Evolutionary conservation across 2,113 vertebrate species (phyloP), one percentile per base, ranked within the genome.

Genomic region (Cyphomyrus plagiostoma): DNA sequence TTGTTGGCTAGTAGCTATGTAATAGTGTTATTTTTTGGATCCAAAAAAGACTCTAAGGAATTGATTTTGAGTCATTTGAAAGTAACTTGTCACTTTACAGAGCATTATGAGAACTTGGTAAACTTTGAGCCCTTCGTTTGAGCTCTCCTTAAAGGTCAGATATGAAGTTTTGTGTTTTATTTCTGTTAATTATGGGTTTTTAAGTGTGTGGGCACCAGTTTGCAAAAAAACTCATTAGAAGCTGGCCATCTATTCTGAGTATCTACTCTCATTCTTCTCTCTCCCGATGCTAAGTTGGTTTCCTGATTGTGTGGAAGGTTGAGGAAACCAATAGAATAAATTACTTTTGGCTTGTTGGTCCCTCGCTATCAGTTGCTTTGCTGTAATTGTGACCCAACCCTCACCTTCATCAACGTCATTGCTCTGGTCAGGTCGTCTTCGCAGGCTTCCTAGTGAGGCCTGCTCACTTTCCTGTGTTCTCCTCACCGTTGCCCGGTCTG

Each of bases 381-480:
- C 66, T 74, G 66, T 46, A 48, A 39, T 49, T 90, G 91, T 91
- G 26, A 90, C 90, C 45, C 62, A 90, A 26, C 89, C 93, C 91
- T 86, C 91, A 95, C 95, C 95, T 84, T 95, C 95, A 23, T 96
- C 94, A 2, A 95, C 95, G 89, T 96, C 95, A 26, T 95, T 96
- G 85, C 95, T 92, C 0, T 94, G 92, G 49, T 92, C 94, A 23
- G 92, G 52, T 52, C 90, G 62, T 0, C 80, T 23, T 6, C 84
- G 89, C 53, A 86, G 92, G 89, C 62, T 30, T 66, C 52, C 49
- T 84, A 87, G 52, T 9, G 90, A 83, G 46, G 35, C 42, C 3
- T 46, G 49, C 17, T 95, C 94, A 84, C 82, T 93, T 0, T 94
- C 92, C 9, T 92, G 90, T 46, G 90, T 4, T 89, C 91, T 93